Evolutionary conservation across 2,113 vertebrate species (phyloP).

Genomic region (Sinocyclocheilus anophthalmus): DNA sequence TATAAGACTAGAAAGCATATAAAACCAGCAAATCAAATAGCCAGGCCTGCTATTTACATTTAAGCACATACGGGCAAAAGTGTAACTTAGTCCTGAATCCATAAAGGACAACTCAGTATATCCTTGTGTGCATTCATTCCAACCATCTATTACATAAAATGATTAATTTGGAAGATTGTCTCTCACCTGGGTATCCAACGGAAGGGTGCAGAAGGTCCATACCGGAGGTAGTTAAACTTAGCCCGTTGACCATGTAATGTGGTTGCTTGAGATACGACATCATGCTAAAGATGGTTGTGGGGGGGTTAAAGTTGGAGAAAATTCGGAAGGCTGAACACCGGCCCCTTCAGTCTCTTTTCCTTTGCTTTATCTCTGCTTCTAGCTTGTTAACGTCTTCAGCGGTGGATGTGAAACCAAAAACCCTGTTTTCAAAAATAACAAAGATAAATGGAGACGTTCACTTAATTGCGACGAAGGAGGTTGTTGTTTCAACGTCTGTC

Average conservation of each 20-base stretch:
- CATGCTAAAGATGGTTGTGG: slow-evolving; percentile 87
- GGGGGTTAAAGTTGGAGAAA: slow-evolving; percentile 79
- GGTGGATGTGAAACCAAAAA: slow-evolving; percentile 7
- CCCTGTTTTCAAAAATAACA: slow-evolving; percentile 61
- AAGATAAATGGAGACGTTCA: slow-evolving; percentile 20
- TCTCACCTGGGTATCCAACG: slow-evolving; percentile 98
- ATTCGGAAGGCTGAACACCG: slow-evolving; percentile 67
- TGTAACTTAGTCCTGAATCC: not conserved
- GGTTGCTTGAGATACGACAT: slow-evolving; percentile 99
- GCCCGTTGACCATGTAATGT: slow-evolving; percentile 96
- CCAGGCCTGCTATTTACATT: not conserved
- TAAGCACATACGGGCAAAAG: not conserved
- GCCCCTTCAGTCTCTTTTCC: slow-evolving; percentile 30
- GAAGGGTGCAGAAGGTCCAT: slow-evolving; percentile 97
- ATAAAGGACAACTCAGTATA: not conserved
- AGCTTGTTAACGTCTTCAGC: slow-evolving; percentile 35
- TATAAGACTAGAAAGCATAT: not conserved
- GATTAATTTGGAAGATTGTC: slow-evolving; percentile 57
- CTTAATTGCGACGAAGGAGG: not conserved
- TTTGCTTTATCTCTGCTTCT: not conserved
- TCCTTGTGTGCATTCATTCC: not conserved
- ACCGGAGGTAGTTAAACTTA: slow-evolving; percentile 94
- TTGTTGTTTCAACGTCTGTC: slow-evolving; percentile 28
- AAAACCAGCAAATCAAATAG: not conserved
- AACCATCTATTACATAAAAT: not conserved